Evolutionary conservation across 2,888 invertebrate species (phyloP).

Genomic region (Eledone cirrhosa): DNA sequence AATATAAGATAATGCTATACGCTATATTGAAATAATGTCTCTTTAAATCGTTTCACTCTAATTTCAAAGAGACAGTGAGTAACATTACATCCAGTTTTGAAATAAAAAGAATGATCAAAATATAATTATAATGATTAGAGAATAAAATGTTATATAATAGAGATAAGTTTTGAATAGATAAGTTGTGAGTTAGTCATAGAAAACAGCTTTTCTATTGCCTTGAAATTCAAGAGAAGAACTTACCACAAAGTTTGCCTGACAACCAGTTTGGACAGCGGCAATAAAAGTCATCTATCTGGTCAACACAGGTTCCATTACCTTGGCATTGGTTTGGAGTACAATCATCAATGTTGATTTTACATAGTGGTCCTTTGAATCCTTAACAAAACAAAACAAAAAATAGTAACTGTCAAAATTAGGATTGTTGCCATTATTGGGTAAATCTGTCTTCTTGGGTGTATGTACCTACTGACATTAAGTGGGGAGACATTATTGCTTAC

Average conservation of each 20-base stretch:
- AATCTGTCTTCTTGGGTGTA: not conserved
- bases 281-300: conserved; percentile 41
- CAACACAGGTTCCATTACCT: conserved; percentile 36
- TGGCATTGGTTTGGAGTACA: conserved; percentile 36
- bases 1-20: too few species aligned
- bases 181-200: too few species aligned
- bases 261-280: conserved; percentile 38
- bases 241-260: conserved; percentile 40
- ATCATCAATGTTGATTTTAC: conserved; percentile 36
- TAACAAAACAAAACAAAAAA: not conserved
- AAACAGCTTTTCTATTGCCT: too few species aligned
- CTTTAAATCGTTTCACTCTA: too few species aligned
- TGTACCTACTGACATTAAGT: not conserved
- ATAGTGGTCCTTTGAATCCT: conserved; percentile 35
- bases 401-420: not conserved
- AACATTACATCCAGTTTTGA: too few species aligned
- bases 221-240: conserved; percentile 23
- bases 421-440: not conserved
- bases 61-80: too few species aligned
- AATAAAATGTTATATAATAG: too few species aligned
- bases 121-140: too few species aligned
- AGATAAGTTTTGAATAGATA: too few species aligned
- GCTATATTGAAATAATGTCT: too few species aligned
- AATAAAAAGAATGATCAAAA: too few species aligned
- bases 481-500: not conserved